Evolutionary conservation across 2,797 vertebrate species (phyloP).

Genomic region (Coreius guichenoti): DNA sequence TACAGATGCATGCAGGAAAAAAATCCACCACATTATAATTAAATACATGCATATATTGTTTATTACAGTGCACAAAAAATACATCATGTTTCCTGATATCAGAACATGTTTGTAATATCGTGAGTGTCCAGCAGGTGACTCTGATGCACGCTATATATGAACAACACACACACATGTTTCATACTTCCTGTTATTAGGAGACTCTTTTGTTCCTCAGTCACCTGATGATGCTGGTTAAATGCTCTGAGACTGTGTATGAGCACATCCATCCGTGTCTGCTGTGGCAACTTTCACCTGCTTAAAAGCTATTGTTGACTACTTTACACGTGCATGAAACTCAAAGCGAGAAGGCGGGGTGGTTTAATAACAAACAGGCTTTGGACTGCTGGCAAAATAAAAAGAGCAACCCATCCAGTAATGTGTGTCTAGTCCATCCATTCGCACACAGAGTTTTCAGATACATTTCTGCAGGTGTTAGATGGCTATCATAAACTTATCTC

Average conservation of each 20-base stretch:
- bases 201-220: background rate
- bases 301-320: background rate
- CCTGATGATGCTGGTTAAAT: no score
- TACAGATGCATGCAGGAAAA: background rate
- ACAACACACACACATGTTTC: background rate
- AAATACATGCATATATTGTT: slow-evolving; percentile 7
- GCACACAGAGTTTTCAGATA: background rate
- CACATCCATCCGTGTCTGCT: background rate
- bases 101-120: slow-evolving; percentile 7
- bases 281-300: background rate
- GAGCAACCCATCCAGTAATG: background rate
- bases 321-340: background rate
- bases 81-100: background rate
- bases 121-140: slow-evolving; percentile 32
- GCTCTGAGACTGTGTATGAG: background rate
- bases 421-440: background rate
- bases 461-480: background rate
- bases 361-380: background rate
- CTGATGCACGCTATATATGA: background rate
- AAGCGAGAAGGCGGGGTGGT: background rate
- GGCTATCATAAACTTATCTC: background rate
- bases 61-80: background rate
- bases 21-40: background rate
- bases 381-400: background rate
- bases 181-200: background rate